Evolutionary conservation across 2,888 invertebrate genomes (phyloP).

Genomic region (Rhyacophila evoluta): DNA sequence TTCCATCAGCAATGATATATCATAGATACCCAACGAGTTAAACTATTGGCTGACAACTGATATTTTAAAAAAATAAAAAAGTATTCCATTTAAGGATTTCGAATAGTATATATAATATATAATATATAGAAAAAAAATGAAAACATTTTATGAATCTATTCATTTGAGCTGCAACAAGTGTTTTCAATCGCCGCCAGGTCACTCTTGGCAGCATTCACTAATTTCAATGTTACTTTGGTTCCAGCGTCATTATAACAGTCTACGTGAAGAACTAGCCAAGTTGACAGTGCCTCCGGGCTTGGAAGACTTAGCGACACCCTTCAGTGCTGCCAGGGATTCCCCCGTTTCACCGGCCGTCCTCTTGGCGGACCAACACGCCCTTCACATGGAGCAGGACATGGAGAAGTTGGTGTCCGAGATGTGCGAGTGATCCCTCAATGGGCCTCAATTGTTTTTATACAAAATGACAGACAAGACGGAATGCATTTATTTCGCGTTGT

Average conservation of each 20-base stretch:
- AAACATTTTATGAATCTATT: too few relatives aligned
- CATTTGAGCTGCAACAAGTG: too few relatives aligned
- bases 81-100: too few relatives aligned
- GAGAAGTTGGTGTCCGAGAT: constrained; percentile 82
- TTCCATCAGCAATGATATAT: too few relatives aligned
- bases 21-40: too few relatives aligned
- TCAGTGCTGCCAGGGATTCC: constrained; percentile 41
- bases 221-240: too few relatives aligned
- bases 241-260: constrained; percentile 83
- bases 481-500: constrained; percentile 30
- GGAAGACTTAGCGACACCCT: constrained; percentile 74
- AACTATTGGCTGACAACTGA: too few relatives aligned
- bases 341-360: constrained; percentile 53
- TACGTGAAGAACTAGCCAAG: constrained; percentile 88
- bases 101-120: too few relatives aligned
- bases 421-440: constrained; percentile 66
- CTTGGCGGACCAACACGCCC: background rate
- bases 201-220: too few relatives aligned
- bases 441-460: background rate
- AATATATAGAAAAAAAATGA: too few relatives aligned
- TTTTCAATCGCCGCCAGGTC: too few relatives aligned
- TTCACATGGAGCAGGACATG: constrained; percentile 78
- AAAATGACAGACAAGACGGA: background rate
- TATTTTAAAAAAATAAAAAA: too few relatives aligned
- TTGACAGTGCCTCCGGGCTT: constrained; percentile 83